Evolutionary conservation across 2,113 vertebrate genomes (phyloP).

Genomic region (Maccullochella peelii): DNA sequence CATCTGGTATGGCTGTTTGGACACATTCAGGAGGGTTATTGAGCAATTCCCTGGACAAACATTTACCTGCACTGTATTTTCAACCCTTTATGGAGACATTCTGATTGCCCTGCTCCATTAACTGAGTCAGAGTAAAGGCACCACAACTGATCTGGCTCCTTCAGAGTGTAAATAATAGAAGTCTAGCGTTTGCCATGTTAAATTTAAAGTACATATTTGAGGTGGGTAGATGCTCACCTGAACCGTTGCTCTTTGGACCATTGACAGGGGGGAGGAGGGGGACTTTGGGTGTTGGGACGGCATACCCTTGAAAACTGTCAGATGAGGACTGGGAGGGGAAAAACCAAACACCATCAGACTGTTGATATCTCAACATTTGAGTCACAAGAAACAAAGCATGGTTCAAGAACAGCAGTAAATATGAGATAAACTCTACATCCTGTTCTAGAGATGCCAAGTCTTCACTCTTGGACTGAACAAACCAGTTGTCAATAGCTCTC

Average conservation of each 20-base stretch:
- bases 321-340: conserved; percentile 61
- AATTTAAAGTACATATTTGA: conserved; percentile 38
- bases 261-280: conserved; percentile 73
- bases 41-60: conserved; percentile 66
- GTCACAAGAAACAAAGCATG: conserved; percentile 24
- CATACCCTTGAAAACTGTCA: conserved; percentile 79
- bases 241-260: conserved; percentile 67
- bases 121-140: conserved; percentile 19
- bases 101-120: conserved; percentile 48
- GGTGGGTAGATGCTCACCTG: conserved; percentile 70
- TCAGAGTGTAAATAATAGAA: conserved; percentile 22
- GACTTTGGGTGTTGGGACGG: conserved; percentile 84
- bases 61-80: conserved; percentile 62
- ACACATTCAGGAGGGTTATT: conserved; percentile 44
- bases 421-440: conserved; percentile 10
- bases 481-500: conserved; percentile 67
- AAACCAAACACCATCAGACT: conserved; percentile 40
- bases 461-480: conserved; percentile 62
- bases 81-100: conserved; percentile 22
- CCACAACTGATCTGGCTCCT: conserved; percentile 5
- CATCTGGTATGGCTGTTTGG: conserved; percentile 18
- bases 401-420: conserved; percentile 9
- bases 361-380: conserved; percentile 23
- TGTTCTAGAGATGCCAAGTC: not conserved
- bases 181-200: conserved; percentile 7